Conservation (phyloP, 2,888 invertebrate genomes). For the Sussaba pulchella region DNA sequence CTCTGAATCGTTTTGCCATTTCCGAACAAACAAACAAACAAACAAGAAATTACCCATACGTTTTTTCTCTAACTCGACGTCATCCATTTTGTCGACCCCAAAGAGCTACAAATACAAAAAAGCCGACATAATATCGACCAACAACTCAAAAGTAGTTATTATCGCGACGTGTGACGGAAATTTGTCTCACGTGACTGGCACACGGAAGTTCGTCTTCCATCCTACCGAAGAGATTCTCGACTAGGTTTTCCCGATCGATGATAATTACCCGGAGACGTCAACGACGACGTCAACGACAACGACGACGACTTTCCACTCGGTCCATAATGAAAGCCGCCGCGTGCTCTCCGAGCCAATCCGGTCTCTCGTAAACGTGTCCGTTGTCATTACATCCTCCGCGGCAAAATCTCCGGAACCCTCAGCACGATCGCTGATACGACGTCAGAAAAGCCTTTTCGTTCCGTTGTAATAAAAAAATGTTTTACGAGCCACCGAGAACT, state of each 20-base stretch:
- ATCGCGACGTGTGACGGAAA: slow-evolving; percentile 38
- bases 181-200: slow-evolving; percentile 48
- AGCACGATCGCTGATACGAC: neutral
- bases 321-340: slow-evolving; percentile 54
- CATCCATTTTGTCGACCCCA: neutral
- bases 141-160: neutral
- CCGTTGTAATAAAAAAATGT: slow-evolving; percentile 14
- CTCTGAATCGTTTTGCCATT: no score
- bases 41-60: no score
- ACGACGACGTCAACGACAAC: slow-evolving; percentile 20
- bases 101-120: neutral
- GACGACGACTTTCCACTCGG: slow-evolving; percentile 57
- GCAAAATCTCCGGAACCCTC: neutral
- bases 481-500: slow-evolving; percentile 6
- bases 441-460: neutral
- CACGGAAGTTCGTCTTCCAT: slow-evolving; percentile 35
- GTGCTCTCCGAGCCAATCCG: slow-evolving; percentile 14
- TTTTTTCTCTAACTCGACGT: neutral
- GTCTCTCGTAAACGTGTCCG: slow-evolving; percentile 42
- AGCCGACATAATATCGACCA: neutral
- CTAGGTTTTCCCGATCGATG: slow-evolving; percentile 64
- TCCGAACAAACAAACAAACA: no score
- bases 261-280: slow-evolving; percentile 57
- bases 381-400: slow-evolving; percentile 35
- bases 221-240: slow-evolving; percentile 8